Percentiles rank a stretch among this genome's conserved stretches.
Conservation (phyloP, 2,888 invertebrate genomes). For the Cosmopolites sordidus region DNA sequence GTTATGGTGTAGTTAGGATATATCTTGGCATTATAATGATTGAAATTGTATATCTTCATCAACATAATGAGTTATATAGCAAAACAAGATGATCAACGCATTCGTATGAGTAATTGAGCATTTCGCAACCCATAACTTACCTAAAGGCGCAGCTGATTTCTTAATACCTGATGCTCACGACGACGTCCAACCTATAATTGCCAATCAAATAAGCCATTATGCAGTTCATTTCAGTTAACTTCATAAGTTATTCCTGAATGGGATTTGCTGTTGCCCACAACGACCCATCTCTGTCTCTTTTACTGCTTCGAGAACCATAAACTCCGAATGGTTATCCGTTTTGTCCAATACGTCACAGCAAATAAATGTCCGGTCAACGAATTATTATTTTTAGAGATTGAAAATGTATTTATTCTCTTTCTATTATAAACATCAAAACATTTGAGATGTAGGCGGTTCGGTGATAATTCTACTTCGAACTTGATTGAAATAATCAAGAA, state of each 20-base stretch:
- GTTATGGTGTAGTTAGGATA: too few relatives aligned
- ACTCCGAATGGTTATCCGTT: conserved; percentile 8
- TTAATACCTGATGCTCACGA: conserved; percentile 3
- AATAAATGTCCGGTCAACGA: conserved; percentile 2
- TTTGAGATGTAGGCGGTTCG: too few relatives aligned
- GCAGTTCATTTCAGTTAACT: conserved; percentile 13
- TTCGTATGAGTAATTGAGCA: neutral
- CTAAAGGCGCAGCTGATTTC: neutral
- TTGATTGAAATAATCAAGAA: too few relatives aligned
- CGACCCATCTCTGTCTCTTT: conserved; percentile 12
- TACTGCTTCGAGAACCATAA: conserved; percentile 7
- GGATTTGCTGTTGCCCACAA: conserved; percentile 9
- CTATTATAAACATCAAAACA: too few relatives aligned
- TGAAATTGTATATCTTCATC: too few relatives aligned
- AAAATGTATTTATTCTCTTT: too few relatives aligned
- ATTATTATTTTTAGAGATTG: neutral
- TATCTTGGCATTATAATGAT: too few relatives aligned
- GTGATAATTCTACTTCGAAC: too few relatives aligned
- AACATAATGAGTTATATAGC: too few relatives aligned
- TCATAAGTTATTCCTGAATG: conserved; percentile 14
- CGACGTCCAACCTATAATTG: conserved; percentile 6
- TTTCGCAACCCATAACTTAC: neutral
- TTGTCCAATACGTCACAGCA: conserved; percentile 12
- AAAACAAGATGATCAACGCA: too few relatives aligned
- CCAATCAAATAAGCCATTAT: conserved; percentile 14